Conservation (phyloP, 1,140 invertebrate species). For the Globodera ellingtonae region DNA sequence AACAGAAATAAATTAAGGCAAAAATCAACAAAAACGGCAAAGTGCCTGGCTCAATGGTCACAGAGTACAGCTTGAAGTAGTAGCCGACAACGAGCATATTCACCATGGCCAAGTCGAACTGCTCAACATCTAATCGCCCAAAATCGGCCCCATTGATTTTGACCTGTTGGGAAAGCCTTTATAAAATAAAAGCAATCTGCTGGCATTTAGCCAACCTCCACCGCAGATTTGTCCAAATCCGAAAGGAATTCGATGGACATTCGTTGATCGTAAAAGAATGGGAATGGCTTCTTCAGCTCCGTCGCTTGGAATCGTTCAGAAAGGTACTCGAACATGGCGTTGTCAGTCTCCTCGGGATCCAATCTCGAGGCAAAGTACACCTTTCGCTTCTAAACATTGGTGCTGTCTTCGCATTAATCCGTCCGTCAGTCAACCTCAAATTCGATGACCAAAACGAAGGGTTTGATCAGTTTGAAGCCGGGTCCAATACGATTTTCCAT, state of each 20-base stretch:
- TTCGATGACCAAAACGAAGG: neutral
- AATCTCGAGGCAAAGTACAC: neutral
- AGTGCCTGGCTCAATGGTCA: neutral
- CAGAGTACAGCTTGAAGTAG: neutral
- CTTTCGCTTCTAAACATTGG: neutral
- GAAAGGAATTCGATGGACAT: neutral
- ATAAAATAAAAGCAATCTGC: too few relatives aligned
- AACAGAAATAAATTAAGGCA: neutral
- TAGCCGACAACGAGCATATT: neutral
- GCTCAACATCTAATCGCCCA: neutral
- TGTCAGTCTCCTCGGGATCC: neutral
- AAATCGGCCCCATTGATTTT: neutral
- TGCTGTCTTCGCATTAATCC: neutral
- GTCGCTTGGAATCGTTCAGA: neutral
- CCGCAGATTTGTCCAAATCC: neutral
- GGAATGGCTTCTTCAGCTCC: constrained; percentile 3
- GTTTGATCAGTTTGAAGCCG: neutral
- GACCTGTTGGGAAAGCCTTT: neutral
- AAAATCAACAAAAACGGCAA: neutral
- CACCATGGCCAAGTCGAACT: neutral
- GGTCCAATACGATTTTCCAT: neutral
- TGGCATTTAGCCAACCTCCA: neutral
- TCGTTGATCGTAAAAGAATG: neutral
- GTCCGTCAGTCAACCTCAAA: neutral
- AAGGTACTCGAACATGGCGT: neutral